Base-by-base conservation (phyloP, 2,113 vertebrate species). In the Xyliphius kryptos region DNA sequence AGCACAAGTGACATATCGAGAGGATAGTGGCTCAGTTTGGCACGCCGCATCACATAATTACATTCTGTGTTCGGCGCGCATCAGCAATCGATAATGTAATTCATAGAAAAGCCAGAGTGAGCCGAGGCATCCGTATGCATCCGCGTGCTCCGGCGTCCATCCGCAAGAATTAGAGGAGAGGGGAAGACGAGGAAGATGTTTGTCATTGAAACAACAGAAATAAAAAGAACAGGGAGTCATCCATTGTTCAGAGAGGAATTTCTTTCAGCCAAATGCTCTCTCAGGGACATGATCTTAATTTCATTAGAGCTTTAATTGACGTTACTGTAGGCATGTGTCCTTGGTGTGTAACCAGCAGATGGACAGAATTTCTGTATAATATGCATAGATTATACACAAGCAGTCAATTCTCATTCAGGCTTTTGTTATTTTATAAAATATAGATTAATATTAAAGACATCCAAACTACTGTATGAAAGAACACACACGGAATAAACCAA, bases 71-170 rank as follows among this genome's bases (percentile, higher is more conserved):
- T 85, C 74, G 80, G 86, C 86, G 83, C 80, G 81, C 88, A 89
- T 86, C 86, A 89, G 84, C 82, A 91, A 92, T 91, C 90, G 85
- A 85, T 90, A 88, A 80, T 81, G 80, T 88, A 90, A 90, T 92
- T 92, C 89, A 89, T 85, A 87, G 82, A 81, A 80, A 76, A 77
- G 79, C 82, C 70, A 68, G 78, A 75, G 70, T 81, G 71, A 74
- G 73, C 77, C 77, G 83, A 72, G 57, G 69, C 74, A 82, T 83
- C 68, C 73, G 75, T 61, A 72, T 80, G 83, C 85, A 80, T 78
- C 72, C 80, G 60, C 71, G 77, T 74, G 75, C 71, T 76, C 61
- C 79, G 54, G 70, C 69, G 72, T 57, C 72, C 74, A 76, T 80
- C 74, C 80, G 67, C 16, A 71, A 70, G 73, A 83, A 81, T 81